phyloP scores from a whole-genome alignment of 2,797 vertebrate species.

The Stomatorhinus walkeri region DNA sequence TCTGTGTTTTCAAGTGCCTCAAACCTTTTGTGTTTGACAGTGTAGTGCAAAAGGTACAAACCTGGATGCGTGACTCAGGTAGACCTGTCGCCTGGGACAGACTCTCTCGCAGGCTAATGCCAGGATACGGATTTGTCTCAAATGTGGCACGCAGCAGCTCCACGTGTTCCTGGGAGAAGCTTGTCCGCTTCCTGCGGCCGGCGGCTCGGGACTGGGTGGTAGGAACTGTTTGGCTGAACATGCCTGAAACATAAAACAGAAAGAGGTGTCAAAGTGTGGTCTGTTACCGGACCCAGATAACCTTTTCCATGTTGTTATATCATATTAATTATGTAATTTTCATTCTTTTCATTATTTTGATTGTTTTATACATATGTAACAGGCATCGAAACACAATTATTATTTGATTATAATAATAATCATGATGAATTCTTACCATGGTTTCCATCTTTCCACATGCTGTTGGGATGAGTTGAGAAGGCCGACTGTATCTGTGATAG shows the following conservation, averaged over 20 bases:
- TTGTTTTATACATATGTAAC: neutral
- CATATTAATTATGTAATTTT: neutral
- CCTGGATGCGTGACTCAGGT: conserved; percentile 69
- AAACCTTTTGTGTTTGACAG: neutral
- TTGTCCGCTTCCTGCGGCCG: conserved; percentile 66
- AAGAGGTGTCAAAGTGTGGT: neutral
- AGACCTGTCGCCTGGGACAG: conserved; percentile 64
- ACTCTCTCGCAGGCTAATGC: conserved; percentile 63
- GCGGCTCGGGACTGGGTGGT: conserved; percentile 44
- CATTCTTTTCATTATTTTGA: neutral
- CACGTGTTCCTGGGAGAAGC: conserved; percentile 66
- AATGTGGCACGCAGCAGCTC: conserved; percentile 59
- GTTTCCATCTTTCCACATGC: conserved; percentile 59
- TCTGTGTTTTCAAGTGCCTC: neutral
- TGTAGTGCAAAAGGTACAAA: conserved; percentile 28
- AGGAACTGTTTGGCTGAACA: conserved; percentile 30
- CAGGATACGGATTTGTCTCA: conserved; percentile 62
- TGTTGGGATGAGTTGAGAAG: neutral
- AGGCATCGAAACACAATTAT: neutral
- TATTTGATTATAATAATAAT: neutral
- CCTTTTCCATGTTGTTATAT: neutral
- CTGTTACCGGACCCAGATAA: neutral
- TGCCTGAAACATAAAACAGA: conserved; percentile 42
- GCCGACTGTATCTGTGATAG: neutral
- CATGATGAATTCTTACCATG: conserved; percentile 48